Evolutionary conservation across 2,888 invertebrate species (phyloP), one percentile per base, ranked within the genome.

Genomic region (Mythimna vitellina): DNA sequence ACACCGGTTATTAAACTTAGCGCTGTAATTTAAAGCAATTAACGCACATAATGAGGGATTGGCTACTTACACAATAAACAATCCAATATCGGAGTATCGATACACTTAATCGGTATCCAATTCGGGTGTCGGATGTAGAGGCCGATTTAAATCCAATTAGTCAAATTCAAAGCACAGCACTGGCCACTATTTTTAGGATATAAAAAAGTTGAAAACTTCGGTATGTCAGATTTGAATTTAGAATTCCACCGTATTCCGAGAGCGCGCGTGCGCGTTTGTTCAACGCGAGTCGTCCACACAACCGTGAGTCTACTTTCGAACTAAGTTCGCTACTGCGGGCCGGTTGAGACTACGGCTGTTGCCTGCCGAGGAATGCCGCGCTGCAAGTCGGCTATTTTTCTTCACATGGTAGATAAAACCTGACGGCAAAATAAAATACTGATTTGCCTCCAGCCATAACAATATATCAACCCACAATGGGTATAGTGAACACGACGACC

Each of bases 261-360:
- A 84, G 88, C 90, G 92, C 92, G 91, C 86, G 86, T 88, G 86
- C 84, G 85, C 84, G 80, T 80, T 86, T 77, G 73, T 81, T 78
- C 66, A 82, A 85, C 84, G 86, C 88, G 88, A 87, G 81, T 90
- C 95, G 96, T 94, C 94, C 91, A 92, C 88, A 88, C 91, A 78
- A 88, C 87, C 87, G 89, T 90, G 90, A 90, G 92, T 91, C 92
- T 92, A 94, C 94, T 95, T 95, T 95, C 95, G 91, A 95, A 96
- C 96, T 96, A 94, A 91, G 83, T 58, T 63, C 63, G 65, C 70
- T 64, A 66, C 78, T 69, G 73, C 70, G 38, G 65, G 72, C 57
- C 61, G 76, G 65, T 74, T 72, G 74, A 81, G 75, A 86, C 86
- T 84, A 66, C 81, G 81, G 69, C 82, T 72, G 70, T 86, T 83